phyloP scores from a whole-genome alignment of 2,113 vertebrate species.

The Oreochromis aureus region DNA sequence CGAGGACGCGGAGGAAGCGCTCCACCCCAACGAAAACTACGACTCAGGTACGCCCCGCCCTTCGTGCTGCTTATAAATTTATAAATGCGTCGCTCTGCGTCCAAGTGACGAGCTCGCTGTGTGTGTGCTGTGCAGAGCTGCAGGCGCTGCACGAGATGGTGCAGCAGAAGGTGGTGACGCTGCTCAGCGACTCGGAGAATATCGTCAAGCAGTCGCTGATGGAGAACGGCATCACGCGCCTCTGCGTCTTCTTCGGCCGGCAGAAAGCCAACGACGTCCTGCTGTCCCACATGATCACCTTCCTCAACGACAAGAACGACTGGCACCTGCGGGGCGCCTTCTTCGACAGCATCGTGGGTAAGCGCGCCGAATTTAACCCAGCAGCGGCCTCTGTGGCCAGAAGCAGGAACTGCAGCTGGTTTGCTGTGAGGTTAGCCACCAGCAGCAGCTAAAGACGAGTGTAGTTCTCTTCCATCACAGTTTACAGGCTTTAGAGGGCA shows the following conservation, averaged over 20 bases:
- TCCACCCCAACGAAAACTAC: conserved; percentile 90
- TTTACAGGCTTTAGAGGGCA: neutral
- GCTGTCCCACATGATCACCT: conserved; percentile 98
- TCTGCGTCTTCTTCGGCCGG: conserved; percentile 96
- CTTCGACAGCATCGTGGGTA: conserved; percentile 98
- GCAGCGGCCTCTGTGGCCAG: neutral
- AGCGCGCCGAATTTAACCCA: conserved; percentile 2
- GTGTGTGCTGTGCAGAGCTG: conserved; percentile 74
- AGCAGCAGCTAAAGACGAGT: neutral
- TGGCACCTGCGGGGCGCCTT: conserved; percentile 98
- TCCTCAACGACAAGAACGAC: conserved; percentile 97
- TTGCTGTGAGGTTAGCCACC: neutral
- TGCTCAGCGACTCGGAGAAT: conserved; percentile 95
- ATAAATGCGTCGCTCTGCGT: accelerated
- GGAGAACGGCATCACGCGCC: conserved; percentile 96
- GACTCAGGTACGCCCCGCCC: conserved; percentile 80
- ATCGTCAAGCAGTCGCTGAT: conserved; percentile 97
- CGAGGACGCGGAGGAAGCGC: conserved; percentile 86
- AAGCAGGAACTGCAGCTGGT: neutral
- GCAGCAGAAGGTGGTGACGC: conserved; percentile 98
- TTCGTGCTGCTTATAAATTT: accelerated
- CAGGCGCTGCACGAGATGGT: conserved; percentile 99
- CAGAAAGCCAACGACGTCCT: conserved; percentile 98
- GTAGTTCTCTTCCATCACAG: neutral
- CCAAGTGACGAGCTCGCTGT: accelerated